These are phyloP conservation scores for Epinephelus awoara DNA, from an alignment of 2,797 vertebrate species.

Conservation along the genomic window DNA sequence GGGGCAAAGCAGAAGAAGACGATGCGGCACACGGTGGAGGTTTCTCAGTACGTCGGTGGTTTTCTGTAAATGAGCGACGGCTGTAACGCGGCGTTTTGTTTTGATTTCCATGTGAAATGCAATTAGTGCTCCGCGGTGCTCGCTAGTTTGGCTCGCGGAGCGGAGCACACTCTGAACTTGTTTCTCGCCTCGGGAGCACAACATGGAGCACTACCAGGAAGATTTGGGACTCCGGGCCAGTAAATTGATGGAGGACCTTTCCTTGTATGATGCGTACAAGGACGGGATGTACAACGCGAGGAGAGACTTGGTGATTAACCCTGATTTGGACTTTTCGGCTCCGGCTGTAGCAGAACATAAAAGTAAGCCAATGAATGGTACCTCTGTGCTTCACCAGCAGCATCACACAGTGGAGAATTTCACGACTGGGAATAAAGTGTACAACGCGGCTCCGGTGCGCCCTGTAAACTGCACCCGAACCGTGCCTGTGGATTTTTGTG, in stretches of 20 bases:
- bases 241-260: conserved; percentile 86
- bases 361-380: conserved; percentile 85
- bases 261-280: conserved; percentile 83
- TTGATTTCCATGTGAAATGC: conserved; percentile 86
- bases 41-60: conserved; percentile 48
- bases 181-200: conserved; percentile 69
- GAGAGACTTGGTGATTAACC: conserved; percentile 82
- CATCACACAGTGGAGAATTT: conserved; percentile 87
- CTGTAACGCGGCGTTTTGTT: conserved; percentile 80
- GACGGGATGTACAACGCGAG: conserved; percentile 82
- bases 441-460: conserved; percentile 85
- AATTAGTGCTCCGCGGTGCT: conserved; percentile 80
- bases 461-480: conserved; percentile 82
- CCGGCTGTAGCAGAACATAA: conserved; percentile 77
- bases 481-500: conserved; percentile 86
- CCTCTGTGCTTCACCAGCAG: conserved; percentile 83
- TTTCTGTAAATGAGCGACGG: conserved; percentile 68
- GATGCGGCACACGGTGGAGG: conserved; percentile 68
- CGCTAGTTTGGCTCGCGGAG: conserved; percentile 74
- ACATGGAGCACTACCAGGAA: conserved; percentile 90
- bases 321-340: conserved; percentile 84
- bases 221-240: conserved; percentile 85
- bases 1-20: conserved; percentile 48
- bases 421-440: conserved; percentile 86
- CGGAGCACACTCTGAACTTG: conserved; percentile 79